Base-by-base conservation (phyloP, 2,888 invertebrate genomes). In the Apamea sordens region DNA sequence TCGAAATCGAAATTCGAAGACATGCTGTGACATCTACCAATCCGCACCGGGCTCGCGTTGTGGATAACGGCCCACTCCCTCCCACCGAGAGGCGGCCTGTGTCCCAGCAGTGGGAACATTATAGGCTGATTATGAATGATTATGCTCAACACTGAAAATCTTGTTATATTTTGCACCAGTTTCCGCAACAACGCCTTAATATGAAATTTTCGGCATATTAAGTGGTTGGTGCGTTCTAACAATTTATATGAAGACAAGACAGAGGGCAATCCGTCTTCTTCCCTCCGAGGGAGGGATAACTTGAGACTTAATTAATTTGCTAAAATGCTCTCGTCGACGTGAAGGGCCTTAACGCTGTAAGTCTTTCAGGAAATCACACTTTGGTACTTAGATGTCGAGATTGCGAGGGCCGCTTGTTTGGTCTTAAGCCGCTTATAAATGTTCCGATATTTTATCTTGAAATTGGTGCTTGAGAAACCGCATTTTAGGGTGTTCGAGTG, bases 261-360 rank as follows among this genome's bases (percentile, higher is more conserved):
- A 73, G 76, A 78, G 80, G 79, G 89, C 86, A 87, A 92, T 92
- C 87, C 85, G 87, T 92, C 92, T 92, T 91, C 86, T 86, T 92
- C 83, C 80, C 79, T 69, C 82, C 70, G 71, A 84, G 84, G 80
- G 77, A 73, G 83, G 82, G 88, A 89, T 90, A 91, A 91, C 90
- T 90, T 84, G 91, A 89, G 88, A 90, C 90, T 92, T 91, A 91
- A 92, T 92, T 92, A 91, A 92, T 92, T 92, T 91, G 86, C 87
- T 87, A 88, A 91, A 91, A 91, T 86, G 87, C 79, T 89, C 82
- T 79, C 77, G 80, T 73, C 79, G 86, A 83, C 78, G 81, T 79
- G 64, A 76, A 79, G 71, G 71, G 86, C 71, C 73, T 87, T 79
- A 81, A 76, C 44, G 59, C 69, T 77, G 89, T 91, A 89, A 89